Base-by-base conservation (phyloP, 2,888 invertebrate genomes). In the Linyphia triangularis region DNA sequence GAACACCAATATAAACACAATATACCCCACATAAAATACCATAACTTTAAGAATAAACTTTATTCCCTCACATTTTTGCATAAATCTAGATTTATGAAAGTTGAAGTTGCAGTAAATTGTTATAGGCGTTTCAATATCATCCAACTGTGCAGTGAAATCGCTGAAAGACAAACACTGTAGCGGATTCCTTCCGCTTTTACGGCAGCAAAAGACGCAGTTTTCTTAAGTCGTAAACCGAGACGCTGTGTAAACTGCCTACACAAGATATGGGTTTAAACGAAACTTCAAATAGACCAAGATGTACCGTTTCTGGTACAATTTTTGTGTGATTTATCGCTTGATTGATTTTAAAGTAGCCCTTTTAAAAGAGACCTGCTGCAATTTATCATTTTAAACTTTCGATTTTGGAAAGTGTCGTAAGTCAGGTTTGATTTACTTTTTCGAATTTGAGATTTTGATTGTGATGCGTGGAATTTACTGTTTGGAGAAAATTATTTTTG, bases 1-100 rank as follows among this genome's bases (percentile, higher is more conserved):
- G n/a, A 51, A 51, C 51, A 51, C n/a, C 51, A 51, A 51, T n/a
- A n/a, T 1, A n/a, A n/a, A 13, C 3, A 13, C 51, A n/a, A n/a
- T n/a, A 51, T 51, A n/a, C 51, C n/a, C n/a, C 51, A 51, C 13
- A n/a, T 51, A 51, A 51, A 59, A 57, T 30, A 75, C n/a, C 26
- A 59, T 26, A 19, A 59, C 24, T n/a, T 22, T 13, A 7, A 7
- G 16, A 57, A 81, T 81, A 81, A 70, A 69, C 57, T 79, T 79
- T 57, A 77, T 77, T 77, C 26, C 61, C 40, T 72, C 65, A 65
- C 65, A 69, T 24, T 81, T 81, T 26, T 57, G 57, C 81, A 81
- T 81, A 81, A 81, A 81, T 59, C 69, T 37, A 30, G 81, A 81
- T 81, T 81, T 81, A 81, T 70, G 81, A 59, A 81, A 79, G 81